Conservation (phyloP, 2,113 vertebrate species). For the Tauraco erythrolophus region DNA sequence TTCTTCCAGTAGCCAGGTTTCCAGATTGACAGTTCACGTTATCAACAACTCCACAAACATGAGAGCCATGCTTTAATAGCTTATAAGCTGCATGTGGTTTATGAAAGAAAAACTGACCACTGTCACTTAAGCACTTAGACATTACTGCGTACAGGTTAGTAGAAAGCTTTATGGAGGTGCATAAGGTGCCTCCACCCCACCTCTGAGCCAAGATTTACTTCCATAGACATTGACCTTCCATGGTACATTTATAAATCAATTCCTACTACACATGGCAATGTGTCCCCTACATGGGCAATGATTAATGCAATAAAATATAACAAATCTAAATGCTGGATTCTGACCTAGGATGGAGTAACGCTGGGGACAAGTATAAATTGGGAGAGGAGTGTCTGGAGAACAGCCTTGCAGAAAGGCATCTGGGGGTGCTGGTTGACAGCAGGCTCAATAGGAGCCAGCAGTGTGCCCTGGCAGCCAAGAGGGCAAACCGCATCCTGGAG, state of each 20-base stretch:
- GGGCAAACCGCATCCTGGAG: not conserved
- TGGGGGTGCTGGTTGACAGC: not conserved
- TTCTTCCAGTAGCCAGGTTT: not conserved
- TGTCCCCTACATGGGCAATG: not conserved
- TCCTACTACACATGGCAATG: not conserved
- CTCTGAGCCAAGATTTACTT: not conserved
- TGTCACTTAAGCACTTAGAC: not conserved
- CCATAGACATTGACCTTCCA: not conserved
- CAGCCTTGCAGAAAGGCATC: not conserved
- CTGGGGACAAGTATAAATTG: not conserved
- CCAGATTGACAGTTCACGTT: not conserved
- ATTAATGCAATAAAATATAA: not conserved
- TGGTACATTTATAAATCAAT: not conserved
- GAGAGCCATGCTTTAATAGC: not conserved
- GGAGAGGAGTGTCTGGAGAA: not conserved
- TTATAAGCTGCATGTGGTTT: not conserved
- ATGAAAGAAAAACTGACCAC: not conserved
- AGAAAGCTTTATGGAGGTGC: not conserved
- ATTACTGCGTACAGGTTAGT: not conserved
- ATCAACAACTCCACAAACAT: not conserved
- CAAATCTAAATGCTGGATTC: not conserved
- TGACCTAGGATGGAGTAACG: not conserved
- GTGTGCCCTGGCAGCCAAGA: not conserved
- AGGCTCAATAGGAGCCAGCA: not conserved
- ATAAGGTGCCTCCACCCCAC: not conserved